Conservation (phyloP, 1,140 invertebrate species). For the Apis laboriosa region DNA sequence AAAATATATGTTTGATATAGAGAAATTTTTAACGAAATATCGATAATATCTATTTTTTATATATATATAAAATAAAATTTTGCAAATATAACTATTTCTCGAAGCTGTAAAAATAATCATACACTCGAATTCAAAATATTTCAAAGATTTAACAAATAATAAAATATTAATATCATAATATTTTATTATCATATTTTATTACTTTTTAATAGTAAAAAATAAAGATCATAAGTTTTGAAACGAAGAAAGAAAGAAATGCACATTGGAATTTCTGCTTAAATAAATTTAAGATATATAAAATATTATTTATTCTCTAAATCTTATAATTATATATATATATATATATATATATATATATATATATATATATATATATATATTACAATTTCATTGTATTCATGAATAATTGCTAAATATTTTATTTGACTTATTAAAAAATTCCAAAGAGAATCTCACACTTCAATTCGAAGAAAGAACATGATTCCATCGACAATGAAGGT, state of each 20-base stretch:
- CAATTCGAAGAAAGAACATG: slow-evolving; percentile 55
- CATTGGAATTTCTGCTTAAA: background rate
- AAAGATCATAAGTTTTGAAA: too few species aligned
- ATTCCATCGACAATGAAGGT: slow-evolving; percentile 54
- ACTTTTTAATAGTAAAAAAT: too few species aligned
- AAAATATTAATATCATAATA: too few species aligned
- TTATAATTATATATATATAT: too few species aligned
- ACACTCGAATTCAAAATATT: too few species aligned
- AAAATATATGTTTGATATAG: too few species aligned
- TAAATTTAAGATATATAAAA: slow-evolving; percentile 1
- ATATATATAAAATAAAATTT: background rate
- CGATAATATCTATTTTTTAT: too few species aligned
- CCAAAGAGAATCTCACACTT: slow-evolving; percentile 2
- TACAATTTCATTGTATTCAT: too few species aligned
- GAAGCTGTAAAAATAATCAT: background rate
- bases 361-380: too few species aligned
- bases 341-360: fast-evolving
- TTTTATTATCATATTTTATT: too few species aligned
- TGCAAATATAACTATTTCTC: background rate
- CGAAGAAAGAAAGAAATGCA: background rate
- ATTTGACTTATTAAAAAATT: background rate
- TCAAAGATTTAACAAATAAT: too few species aligned
- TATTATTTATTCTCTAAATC: background rate
- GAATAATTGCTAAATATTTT: background rate
- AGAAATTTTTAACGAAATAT: too few species aligned